Conservation (phyloP, 2,888 invertebrate genomes). For the Conchocele bisecta region DNA sequence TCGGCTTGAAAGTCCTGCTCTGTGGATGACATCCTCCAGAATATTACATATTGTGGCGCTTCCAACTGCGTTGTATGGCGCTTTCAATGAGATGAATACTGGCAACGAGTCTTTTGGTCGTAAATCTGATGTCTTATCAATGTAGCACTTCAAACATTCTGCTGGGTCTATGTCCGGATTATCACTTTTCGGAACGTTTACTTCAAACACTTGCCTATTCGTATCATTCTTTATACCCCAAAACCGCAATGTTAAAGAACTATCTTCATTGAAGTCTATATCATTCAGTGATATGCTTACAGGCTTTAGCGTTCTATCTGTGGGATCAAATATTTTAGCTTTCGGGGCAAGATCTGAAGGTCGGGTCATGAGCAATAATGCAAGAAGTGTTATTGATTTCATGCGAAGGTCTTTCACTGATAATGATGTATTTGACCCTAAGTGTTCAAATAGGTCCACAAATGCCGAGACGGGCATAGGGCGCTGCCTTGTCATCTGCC, state of each 20-base stretch:
- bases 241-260: background rate
- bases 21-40: background rate
- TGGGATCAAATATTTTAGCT: background rate
- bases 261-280: background rate
- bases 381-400: too few relatives aligned
- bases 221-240: background rate
- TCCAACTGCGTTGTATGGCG: background rate
- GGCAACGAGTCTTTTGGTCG: background rate
- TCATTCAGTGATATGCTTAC: background rate
- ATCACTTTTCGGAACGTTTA: background rate
- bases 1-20: constrained; percentile 1
- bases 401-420: too few relatives aligned
- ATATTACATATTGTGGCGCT: background rate
- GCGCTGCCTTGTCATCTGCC: too few relatives aligned
- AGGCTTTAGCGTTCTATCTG: background rate
- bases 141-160: background rate
- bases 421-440: too few relatives aligned
- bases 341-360: constrained; percentile 3
- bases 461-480: too few relatives aligned
- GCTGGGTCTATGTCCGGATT: background rate
- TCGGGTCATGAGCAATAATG: background rate
- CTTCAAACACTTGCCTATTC: background rate
- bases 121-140: background rate
- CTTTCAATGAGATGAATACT: background rate
- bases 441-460: too few relatives aligned